Evolutionary conservation across 1,140 invertebrate genomes (phyloP).

Genomic region (Caenorhabditis remanei): DNA sequence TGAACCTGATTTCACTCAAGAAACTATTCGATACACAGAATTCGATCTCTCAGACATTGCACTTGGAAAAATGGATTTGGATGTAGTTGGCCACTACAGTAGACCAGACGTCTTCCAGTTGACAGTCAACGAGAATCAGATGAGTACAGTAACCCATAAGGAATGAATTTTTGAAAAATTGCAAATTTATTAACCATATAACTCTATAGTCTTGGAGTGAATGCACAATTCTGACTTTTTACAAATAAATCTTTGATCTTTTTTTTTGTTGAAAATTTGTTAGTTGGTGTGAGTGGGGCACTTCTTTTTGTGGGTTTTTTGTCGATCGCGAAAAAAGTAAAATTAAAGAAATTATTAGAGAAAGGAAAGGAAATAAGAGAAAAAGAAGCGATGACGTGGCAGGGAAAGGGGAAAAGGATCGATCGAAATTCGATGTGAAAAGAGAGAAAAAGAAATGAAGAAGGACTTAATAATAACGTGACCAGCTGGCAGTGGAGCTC

Average conservation of each 20-base stretch:
- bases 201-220: conserved; percentile 9
- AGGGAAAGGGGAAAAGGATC: not conserved
- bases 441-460: not conserved
- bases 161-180: not conserved
- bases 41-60: conserved; percentile 69
- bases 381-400: not conserved
- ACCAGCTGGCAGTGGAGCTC: conserved; percentile 53
- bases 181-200: conserved; percentile 18
- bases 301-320: not conserved
- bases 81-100: conserved; percentile 72
- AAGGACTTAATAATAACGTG: conserved; percentile 58
- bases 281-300: not conserved
- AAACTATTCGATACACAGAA: conserved; percentile 65
- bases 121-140: conserved; percentile 67
- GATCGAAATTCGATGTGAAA: not conserved
- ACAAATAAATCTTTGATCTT: conserved; percentile 14
- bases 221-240: conserved; percentile 1
- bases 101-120: conserved; percentile 73
- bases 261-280: not conserved
- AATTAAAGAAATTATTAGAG: not conserved
- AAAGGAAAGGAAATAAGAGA: not conserved
- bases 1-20: conserved; percentile 70
- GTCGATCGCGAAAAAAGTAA: conserved; percentile 11
- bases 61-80: conserved; percentile 73
- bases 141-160: conserved; percentile 40